Base-by-base conservation (phyloP, 1,140 invertebrate species). In the Calliopsis andreniformis region DNA sequence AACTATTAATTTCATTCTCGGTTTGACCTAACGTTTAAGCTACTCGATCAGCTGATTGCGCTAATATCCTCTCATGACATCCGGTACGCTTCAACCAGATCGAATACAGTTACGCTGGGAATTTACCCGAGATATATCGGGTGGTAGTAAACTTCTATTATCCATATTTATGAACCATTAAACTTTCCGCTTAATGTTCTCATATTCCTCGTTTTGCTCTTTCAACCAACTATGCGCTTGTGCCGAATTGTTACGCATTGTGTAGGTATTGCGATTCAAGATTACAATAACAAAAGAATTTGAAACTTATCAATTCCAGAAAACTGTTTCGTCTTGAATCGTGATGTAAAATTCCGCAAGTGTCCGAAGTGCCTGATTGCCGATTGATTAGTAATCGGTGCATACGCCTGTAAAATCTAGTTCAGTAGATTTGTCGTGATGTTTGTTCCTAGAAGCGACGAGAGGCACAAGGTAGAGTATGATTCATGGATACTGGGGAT, bases 391-490 rank as follows among this genome's bases (percentile, higher is more conserved):
- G n/a, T n/a, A n/a, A n/a, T n/a, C n/a, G n/a, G n/a, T n/a, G n/a
- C n/a, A n/a, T n/a, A n/a, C n/a, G n/a, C n/a, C n/a, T n/a, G n/a
- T n/a, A n/a, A n/a, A n/a, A n/a, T n/a, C n/a, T n/a, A n/a, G n/a
- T n/a, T n/a, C n/a, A n/a, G n/a, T n/a, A n/a, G n/a, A n/a, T 64
- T 42, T 51, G 35, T 64, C 58, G 61, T 62, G 56, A 32, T 51
- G 42, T 64, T 79, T 51, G 49, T 82, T 82, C 80, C 63, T 56
- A 68, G 80, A 82, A 82, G 45, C 76, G 67, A 53, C 64, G 78
- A 61, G 63, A 53, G 7, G 12, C 59, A 61, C 61, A 78, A 82
- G 79, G 73, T 82, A 78, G 79, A 75, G 80, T 42, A 62, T 82
- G 80, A 82, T 78, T 82, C 80, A 82, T 42, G 78, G 56, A 59